Percentiles rank a stretch among this genome's conserved stretches.
Conservation (phyloP, 2,888 invertebrate species). For the Hydropsyche betteni region DNA sequence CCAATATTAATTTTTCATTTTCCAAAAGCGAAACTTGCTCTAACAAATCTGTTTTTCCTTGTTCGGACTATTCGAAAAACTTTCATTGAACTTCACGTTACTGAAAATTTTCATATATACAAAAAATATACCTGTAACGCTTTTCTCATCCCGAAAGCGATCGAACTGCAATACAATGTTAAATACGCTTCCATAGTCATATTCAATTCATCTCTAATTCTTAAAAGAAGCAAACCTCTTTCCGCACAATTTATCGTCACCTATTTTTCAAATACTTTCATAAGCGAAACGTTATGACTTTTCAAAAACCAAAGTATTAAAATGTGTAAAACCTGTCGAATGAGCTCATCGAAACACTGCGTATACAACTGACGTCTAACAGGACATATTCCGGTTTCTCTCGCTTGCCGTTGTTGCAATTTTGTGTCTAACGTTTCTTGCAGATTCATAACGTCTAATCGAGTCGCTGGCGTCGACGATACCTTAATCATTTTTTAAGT, state of each 20-base stretch:
- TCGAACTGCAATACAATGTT: constrained; percentile 95
- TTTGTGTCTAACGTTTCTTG: constrained; percentile 95
- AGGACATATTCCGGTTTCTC: constrained; percentile 97
- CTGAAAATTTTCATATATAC: background rate
- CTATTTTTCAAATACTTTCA: constrained; percentile 78
- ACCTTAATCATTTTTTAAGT: constrained; percentile 66
- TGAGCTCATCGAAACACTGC: constrained; percentile 86
- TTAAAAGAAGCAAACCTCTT: constrained; percentile 88
- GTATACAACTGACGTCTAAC: constrained; percentile 92
- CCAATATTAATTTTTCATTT: constrained; percentile 71
- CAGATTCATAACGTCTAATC: constrained; percentile 93
- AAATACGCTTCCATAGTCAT: constrained; percentile 98
- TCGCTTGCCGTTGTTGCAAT: constrained; percentile 89
- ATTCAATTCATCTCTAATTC: constrained; percentile 94
- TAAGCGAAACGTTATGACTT: background rate
- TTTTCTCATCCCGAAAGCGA: constrained; percentile 97
- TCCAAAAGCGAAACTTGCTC: constrained; percentile 77
- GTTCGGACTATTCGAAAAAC: constrained; percentile 72
- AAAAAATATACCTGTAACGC: constrained; percentile 78
- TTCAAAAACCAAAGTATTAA: background rate
- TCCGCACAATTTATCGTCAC: constrained; percentile 98
- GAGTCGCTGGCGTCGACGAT: constrained; percentile 94
- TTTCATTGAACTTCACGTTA: background rate
- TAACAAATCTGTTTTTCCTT: constrained; percentile 85
- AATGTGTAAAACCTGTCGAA: constrained; percentile 59